Percentiles rank a stretch among this genome's conserved stretches.
Conservation (phyloP, 1,140 invertebrate species). For the Drosophila dunni region DNA sequence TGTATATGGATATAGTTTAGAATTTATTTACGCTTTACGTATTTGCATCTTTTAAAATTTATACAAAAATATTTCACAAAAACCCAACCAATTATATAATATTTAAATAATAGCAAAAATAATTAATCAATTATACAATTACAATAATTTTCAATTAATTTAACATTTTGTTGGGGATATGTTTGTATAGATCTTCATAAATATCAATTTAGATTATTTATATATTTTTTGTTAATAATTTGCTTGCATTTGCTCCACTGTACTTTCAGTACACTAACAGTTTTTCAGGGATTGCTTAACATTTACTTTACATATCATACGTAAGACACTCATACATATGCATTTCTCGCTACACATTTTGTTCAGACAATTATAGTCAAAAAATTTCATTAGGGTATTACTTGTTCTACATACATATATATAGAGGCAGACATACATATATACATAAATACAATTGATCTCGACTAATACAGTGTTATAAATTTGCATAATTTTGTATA, state of each 20-base stretch:
- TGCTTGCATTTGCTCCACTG: constrained; percentile 20
- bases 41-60: constrained; percentile 30
- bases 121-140: constrained; percentile 30
- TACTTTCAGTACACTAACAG: constrained; percentile 49
- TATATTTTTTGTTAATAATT: background rate
- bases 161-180: constrained; percentile 28
- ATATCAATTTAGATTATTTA: constrained; percentile 16
- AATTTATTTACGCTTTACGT: constrained; percentile 38
- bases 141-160: constrained; percentile 7
- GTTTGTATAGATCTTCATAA: constrained; percentile 28
- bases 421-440: constrained; percentile 31
- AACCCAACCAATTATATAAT: constrained; percentile 40
- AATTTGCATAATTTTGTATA: constrained; percentile 10
- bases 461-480: constrained; percentile 58
- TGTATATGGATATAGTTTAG: constrained; percentile 31
- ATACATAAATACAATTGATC: constrained; percentile 50
- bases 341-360: constrained; percentile 23
- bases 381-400: constrained; percentile 17
- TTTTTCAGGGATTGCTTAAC: constrained; percentile 28
- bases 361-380: constrained; percentile 54
- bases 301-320: constrained; percentile 37
- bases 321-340: constrained; percentile 40
- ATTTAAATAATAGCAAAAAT: constrained; percentile 18
- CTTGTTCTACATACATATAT: constrained; percentile 21
- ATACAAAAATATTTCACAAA: constrained; percentile 35